Evolutionary conservation across 1,140 invertebrate genomes (phyloP), one percentile per base, ranked within the genome.

Genomic region (Drosophila simulans): DNA sequence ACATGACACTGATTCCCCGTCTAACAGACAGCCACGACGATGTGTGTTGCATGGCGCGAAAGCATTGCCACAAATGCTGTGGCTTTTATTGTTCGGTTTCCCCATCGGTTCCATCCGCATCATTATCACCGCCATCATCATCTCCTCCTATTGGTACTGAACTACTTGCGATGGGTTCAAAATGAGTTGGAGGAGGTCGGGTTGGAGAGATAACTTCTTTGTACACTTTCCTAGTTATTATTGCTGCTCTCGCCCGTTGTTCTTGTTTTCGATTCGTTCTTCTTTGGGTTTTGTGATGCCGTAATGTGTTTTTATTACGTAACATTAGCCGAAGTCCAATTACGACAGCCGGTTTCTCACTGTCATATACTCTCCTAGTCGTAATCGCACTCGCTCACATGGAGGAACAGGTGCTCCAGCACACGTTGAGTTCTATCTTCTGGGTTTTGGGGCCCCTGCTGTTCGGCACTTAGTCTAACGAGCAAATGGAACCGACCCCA

Each of bases 241-340:
- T 46, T 49, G 40, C 60, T 42, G 42, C 60, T 69, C 69, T 80
- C 69, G 63, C 51, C 51, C 43, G 65, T 77, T 66, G 48, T 68
- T 66, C 20, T 66, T 77, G 69, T 72, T 31, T 63, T 63, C 80
- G 68, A 66, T 56, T 59, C 48, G 37, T 66, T 77, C 52, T 55
- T 72, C 72, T 46, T 54, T 46, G 37, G 42, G 48, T 62, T 56
- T 82, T 59, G 62, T 59, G 69, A 49, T 88, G 60, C 79, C 69
- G 77, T 84, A 80, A 85, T 85, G 77, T 86, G 73, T 83, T 86
- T 86, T 86, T 81, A 88, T 86, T 86, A 89, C 66, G 80, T 77
- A 89, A 86, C 79, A 89, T 88, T 86, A 89, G 62, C 66, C 65
- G 64, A 45, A 72, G 75, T 86, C 76, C 84, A 86, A 86, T 86